Evolutionary conservation across 2,888 invertebrate species (phyloP).

Genomic region (Pharmacophagus antenor): DNA sequence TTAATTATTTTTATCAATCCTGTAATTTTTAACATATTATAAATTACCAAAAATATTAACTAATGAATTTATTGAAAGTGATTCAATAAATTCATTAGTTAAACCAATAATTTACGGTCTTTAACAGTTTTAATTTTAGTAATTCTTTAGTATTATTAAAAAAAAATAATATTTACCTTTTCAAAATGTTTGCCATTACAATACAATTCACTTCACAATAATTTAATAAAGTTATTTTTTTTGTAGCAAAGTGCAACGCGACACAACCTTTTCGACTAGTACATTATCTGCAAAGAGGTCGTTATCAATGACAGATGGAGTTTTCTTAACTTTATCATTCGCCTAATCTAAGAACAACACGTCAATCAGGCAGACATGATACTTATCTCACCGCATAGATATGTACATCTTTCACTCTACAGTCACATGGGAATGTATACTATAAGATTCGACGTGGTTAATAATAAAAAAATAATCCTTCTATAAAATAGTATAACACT

Average conservation of each 20-base stretch:
- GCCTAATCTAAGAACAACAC: constrained; percentile 60
- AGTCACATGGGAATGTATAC: constrained; percentile 46
- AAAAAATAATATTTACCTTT: constrained; percentile 46
- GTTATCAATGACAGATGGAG: constrained; percentile 71
- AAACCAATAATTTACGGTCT: too few relatives aligned
- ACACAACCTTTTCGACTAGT: constrained; percentile 26
- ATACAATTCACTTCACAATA: constrained; percentile 14
- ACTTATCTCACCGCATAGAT: constrained; percentile 42
- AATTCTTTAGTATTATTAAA: not conserved
- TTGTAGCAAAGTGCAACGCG: constrained; percentile 3
- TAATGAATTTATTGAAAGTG: too few relatives aligned
- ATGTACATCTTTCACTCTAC: constrained; percentile 38
- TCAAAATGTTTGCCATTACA: constrained; percentile 56
- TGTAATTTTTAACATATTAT: too few relatives aligned
- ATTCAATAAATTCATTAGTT: too few relatives aligned
- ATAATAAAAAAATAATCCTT: not conserved
- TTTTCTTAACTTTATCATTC: constrained; percentile 51
- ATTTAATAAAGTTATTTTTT: constrained; percentile 5
- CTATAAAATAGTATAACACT: too few relatives aligned
- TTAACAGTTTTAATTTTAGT: not conserved
- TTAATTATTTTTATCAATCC: too few relatives aligned
- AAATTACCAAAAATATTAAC: too few relatives aligned
- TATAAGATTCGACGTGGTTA: not conserved
- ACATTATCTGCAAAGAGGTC: constrained; percentile 40
- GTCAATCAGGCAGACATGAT: constrained; percentile 60